phyloP scores from a whole-genome alignment of 1,140 invertebrate species.

The Aphaenogaster ashmeadi region DNA sequence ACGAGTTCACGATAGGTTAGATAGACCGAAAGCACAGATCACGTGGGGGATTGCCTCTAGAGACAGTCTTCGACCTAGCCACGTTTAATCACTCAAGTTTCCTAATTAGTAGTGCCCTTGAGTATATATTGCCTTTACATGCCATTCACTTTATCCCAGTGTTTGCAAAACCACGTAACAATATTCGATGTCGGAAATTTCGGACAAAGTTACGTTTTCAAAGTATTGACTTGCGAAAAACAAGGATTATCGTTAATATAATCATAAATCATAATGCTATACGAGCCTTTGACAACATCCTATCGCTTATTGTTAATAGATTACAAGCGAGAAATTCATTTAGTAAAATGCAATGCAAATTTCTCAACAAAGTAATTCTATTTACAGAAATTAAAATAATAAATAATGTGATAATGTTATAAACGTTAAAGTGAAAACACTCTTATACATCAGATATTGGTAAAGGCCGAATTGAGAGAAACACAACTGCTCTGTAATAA shows the following conservation, averaged over 20 bases:
- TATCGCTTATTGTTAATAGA: slow-evolving; percentile 4
- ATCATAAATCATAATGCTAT: background rate
- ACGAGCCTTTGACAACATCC: background rate
- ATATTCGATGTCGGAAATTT: slow-evolving; percentile 18
- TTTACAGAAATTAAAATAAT: background rate
- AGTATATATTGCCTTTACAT: slow-evolving; percentile 48
- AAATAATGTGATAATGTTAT: background rate
- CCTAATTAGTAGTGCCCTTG: slow-evolving; percentile 73
- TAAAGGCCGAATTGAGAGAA: background rate
- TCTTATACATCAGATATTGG: background rate
- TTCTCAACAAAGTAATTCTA: background rate
- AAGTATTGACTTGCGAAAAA: background rate
- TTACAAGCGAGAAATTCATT: background rate
- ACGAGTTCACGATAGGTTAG: slow-evolving; percentile 33
- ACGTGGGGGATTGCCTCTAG: background rate
- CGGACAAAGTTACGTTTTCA: background rate
- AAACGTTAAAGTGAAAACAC: no score
- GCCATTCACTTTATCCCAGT: slow-evolving; percentile 38
- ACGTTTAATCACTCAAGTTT: slow-evolving; percentile 75
- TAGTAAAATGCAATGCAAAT: background rate
- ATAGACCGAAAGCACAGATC: slow-evolving; percentile 63
- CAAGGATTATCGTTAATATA: background rate
- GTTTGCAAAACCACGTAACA: slow-evolving; percentile 18
- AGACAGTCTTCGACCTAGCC: slow-evolving; percentile 52
- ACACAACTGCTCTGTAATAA: background rate